Evolutionary conservation across 2,888 invertebrate genomes (phyloP).

Genomic region (Tenthredo mesomela): DNA sequence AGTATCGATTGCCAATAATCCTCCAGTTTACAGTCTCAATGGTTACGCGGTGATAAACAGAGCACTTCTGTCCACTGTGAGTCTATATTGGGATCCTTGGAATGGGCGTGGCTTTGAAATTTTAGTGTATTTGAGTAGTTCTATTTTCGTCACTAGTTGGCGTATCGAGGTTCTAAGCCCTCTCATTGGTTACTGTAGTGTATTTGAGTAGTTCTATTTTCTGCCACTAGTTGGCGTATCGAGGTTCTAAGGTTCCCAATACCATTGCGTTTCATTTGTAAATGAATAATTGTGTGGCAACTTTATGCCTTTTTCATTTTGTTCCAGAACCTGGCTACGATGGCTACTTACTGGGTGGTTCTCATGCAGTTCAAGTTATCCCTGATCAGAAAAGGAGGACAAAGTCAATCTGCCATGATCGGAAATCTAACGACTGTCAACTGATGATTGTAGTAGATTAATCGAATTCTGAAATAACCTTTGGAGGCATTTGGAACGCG

Average conservation of each 20-base stretch:
- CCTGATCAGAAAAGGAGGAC: constrained; percentile 76
- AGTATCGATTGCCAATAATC: constrained; percentile 87
- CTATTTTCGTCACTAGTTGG: too few relatives aligned
- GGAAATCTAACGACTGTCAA: constrained; percentile 2
- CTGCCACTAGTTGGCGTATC: too few relatives aligned
- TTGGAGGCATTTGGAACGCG: not conserved
- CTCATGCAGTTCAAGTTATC: constrained; percentile 87
- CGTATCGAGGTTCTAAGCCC: too few relatives aligned
- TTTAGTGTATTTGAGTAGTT: too few relatives aligned
- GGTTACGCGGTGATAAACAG: constrained; percentile 87
- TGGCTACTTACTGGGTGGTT: constrained; percentile 87
- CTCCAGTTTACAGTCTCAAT: constrained; percentile 88
- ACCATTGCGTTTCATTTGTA: constrained; percentile 53
- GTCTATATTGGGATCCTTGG: too few relatives aligned
- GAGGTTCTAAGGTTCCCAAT: too few relatives aligned
- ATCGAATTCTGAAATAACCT: not conserved
- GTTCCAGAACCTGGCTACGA: constrained; percentile 84
- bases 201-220: too few relatives aligned
- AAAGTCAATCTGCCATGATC: not conserved
- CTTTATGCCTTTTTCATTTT: constrained; percentile 50
- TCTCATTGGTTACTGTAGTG: too few relatives aligned
- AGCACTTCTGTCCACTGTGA: constrained; percentile 84
- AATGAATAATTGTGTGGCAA: constrained; percentile 47
- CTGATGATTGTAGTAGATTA: not conserved
- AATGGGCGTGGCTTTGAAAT: too few relatives aligned